phyloP scores from a whole-genome alignment of 2,113 vertebrate genomes.

The Andinoacara biseriatus region DNA sequence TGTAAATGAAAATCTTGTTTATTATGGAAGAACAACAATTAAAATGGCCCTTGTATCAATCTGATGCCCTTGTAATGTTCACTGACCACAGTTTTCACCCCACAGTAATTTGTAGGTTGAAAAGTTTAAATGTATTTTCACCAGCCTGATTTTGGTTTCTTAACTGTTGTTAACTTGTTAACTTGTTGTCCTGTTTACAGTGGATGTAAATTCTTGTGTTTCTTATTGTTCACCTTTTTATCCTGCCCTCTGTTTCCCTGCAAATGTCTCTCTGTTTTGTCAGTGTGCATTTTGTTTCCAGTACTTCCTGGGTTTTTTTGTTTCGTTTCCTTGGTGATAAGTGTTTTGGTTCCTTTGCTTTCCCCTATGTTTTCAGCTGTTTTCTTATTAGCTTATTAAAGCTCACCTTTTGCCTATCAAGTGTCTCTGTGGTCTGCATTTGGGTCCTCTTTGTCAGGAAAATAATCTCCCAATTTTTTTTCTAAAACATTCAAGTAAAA shows the following conservation, averaged over 20 bases:
- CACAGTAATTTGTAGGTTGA: too few relatives aligned
- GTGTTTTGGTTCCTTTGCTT: not conserved
- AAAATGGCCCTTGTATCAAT: not conserved
- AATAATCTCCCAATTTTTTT: not conserved
- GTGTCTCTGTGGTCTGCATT: not conserved
- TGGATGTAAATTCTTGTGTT: not conserved
- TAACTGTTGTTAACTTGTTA: not conserved
- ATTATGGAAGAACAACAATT: not conserved
- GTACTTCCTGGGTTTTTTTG: not conserved
- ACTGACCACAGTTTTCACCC: too few relatives aligned
- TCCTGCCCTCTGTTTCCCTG: not conserved
- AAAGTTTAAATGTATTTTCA: not conserved
- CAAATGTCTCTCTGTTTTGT: not conserved
- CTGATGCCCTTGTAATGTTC: not conserved
- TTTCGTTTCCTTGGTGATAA: not conserved
- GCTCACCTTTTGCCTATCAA: not conserved
- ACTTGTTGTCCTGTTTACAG: not conserved
- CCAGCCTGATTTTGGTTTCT: too few relatives aligned
- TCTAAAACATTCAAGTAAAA: too few relatives aligned
- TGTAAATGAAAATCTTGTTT: conserved; percentile 18
- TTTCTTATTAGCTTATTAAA: not conserved
- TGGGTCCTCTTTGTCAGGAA: not conserved
- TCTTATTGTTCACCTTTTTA: not conserved
- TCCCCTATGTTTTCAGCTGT: not conserved
- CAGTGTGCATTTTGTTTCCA: not conserved